Evolutionary conservation across 2,797 vertebrate genomes (phyloP), one percentile per base, ranked within the genome.

Genomic region (Acanthiza pusilla): DNA sequence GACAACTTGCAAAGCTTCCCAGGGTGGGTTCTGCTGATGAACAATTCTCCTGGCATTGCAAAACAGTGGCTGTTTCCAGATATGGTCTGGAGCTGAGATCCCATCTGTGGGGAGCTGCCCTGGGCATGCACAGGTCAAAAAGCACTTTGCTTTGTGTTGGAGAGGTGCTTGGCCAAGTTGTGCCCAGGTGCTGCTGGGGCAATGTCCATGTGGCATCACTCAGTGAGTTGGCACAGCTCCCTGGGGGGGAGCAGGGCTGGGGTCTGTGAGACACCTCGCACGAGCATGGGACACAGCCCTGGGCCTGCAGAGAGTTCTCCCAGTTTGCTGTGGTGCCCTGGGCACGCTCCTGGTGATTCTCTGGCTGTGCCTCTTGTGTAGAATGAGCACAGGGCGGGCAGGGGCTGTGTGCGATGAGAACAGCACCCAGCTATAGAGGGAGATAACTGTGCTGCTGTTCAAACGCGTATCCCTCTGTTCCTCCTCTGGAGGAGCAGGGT

Each of bases 291-390:
- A 26, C 66, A 16, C 14, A 47, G 23, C 55, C 36, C 26, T 13
- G 11, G 10, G 4, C 11, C 16, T 23, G 7, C 1, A 10, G 47
- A 65, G 27, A 8, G 68, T 89, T 71, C 29, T 92, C 21, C 30
- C 2, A 1, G 10, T 5, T 57, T 42, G 3, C 34, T 2, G 0
- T 8, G 16, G 32, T 38, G 60, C 22, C 57, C 43, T 53, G 57
- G 21, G 19, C 26, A 19, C 1, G 0, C 1, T 58, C 23, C 38
- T 26, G 17, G 34, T 0, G 0, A 65, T 26, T 54, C 55, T 26
- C 73, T 74, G 60, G 11, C 30, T 0, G 9, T 66, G 66, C 60
- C 36, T 50, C 67, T 83, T 0, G 0, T 5, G 43, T 16, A 67
- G 62, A 20, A 2, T 1, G 11, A 50, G 36, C 43, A n/a, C 62